Evolutionary conservation across 1,140 invertebrate genomes (phyloP).

Genomic region (Drosophila orosa): DNA sequence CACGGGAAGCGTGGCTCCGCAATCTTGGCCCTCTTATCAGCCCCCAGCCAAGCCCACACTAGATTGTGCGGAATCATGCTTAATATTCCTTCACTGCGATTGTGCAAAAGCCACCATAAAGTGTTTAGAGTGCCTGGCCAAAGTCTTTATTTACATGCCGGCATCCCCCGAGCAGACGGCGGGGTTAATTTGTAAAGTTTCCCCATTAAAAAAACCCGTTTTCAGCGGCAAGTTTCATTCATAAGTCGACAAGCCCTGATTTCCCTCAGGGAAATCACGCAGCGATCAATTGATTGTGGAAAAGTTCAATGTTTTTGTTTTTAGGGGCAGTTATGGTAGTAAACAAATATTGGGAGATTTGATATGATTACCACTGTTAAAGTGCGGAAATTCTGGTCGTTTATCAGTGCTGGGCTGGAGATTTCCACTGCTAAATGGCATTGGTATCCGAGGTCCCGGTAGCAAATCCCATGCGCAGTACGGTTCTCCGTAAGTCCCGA

Average conservation of each 20-base stretch:
- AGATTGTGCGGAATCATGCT: constrained; percentile 42
- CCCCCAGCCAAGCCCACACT: neutral
- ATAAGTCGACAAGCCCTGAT: constrained; percentile 9
- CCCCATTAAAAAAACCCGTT: constrained; percentile 40
- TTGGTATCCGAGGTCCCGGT: constrained; percentile 1
- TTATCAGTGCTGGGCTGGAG: constrained; percentile 28
- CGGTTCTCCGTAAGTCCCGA: constrained; percentile 19
- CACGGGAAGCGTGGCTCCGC: constrained; percentile 14
- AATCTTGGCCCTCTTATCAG: constrained; percentile 37
- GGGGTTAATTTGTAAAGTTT: constrained; percentile 23
- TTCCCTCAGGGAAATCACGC: constrained; percentile 17
- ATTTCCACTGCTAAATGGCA: constrained; percentile 21
- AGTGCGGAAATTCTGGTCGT: constrained; percentile 36
- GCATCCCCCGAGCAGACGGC: constrained; percentile 7
- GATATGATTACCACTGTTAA: constrained; percentile 12
- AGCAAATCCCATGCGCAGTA: constrained; percentile 21
- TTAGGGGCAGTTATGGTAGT: constrained; percentile 8
- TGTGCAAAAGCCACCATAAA: constrained; percentile 26
- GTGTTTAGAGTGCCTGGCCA: neutral
- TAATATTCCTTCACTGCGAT: constrained; percentile 17
- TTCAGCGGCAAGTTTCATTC: constrained; percentile 25
- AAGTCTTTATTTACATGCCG: constrained; percentile 19
- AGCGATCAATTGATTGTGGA: constrained; percentile 13
- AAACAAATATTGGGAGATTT: constrained; percentile 20
- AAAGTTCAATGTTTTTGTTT: constrained; percentile 30